These are phyloP conservation scores for Montipora foliosa DNA, from an alignment of 64 coral and sea anemone species.

Conservation along the genomic window DNA sequence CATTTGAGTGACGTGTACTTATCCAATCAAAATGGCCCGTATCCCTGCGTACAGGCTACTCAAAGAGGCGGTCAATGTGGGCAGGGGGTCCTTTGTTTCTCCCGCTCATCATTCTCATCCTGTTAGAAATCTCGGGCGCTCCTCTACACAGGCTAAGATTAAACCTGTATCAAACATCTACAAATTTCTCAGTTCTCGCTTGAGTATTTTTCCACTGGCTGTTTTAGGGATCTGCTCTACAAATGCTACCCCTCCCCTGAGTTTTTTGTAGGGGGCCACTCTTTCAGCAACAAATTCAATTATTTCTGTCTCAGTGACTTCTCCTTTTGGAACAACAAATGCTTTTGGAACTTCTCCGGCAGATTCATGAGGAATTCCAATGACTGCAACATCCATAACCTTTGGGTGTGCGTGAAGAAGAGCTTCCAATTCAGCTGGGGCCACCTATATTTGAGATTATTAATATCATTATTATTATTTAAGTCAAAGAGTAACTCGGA, in stretches of 20 bases:
- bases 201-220: conserved; percentile 55
- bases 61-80: too few species aligned
- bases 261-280: conserved; percentile 67
- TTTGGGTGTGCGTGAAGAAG: conserved; percentile 53
- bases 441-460: too few species aligned
- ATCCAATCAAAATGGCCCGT: too few species aligned
- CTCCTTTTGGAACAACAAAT: conserved; percentile 62
- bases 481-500: too few species aligned
- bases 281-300: conserved; percentile 31
- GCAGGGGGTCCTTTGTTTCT: too few species aligned
- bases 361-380: conserved; percentile 57
- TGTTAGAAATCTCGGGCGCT: too few species aligned
- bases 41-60: too few species aligned
- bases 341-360: conserved; percentile 84
- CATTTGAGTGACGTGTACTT: too few species aligned
- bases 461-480: too few species aligned
- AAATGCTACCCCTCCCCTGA: conserved; percentile 75
- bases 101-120: too few species aligned
- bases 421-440: conserved; percentile 69
- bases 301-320: conserved; percentile 24
- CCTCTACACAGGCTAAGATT: too few species aligned
- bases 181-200: conserved; percentile 4
- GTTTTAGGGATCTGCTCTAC: conserved; percentile 52
- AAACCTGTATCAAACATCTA: too few species aligned
- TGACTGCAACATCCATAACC: conserved; percentile 69